Percentiles rank a stretch among this genome's conserved stretches.
Conservation (phyloP, 23 tunicate genomes). For the Halocynthia roretzi region DNA sequence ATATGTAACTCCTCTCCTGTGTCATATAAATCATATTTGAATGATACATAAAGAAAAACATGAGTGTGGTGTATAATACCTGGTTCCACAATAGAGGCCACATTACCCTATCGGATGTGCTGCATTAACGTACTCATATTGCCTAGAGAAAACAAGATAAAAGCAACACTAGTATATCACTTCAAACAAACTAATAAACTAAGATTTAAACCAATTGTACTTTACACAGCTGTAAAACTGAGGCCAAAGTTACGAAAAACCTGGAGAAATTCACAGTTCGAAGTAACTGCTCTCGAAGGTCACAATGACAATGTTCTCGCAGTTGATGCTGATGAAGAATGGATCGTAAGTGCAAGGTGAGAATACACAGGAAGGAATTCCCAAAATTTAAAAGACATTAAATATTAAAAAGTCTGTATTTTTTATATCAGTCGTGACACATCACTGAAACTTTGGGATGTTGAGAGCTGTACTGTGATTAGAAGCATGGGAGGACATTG, state of each 20-base stretch:
- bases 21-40: too few species aligned
- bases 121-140: too few species aligned
- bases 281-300: constrained; percentile 36
- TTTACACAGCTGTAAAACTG: constrained; percentile 13
- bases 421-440: constrained; percentile 67
- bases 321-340: constrained; percentile 27
- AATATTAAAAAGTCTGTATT: background rate
- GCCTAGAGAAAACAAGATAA: too few species aligned
- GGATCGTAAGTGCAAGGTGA: constrained; percentile 82
- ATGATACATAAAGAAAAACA: too few species aligned
- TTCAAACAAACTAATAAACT: too few species aligned
- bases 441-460: constrained; percentile 71
- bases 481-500: constrained; percentile 70
- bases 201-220: background rate
- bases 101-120: too few species aligned
- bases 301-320: constrained; percentile 50
- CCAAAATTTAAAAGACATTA: background rate
- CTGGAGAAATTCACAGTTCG: constrained; percentile 38
- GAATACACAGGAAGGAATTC: background rate
- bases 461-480: constrained; percentile 18
- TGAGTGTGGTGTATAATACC: too few species aligned
- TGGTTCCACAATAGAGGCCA: too few species aligned
- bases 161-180: too few species aligned
- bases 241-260: constrained; percentile 29
- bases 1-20: too few species aligned